Evolutionary conservation across 2,888 invertebrate species (phyloP), one percentile per base, ranked within the genome.

Genomic region (Cristatella mucedo): DNA sequence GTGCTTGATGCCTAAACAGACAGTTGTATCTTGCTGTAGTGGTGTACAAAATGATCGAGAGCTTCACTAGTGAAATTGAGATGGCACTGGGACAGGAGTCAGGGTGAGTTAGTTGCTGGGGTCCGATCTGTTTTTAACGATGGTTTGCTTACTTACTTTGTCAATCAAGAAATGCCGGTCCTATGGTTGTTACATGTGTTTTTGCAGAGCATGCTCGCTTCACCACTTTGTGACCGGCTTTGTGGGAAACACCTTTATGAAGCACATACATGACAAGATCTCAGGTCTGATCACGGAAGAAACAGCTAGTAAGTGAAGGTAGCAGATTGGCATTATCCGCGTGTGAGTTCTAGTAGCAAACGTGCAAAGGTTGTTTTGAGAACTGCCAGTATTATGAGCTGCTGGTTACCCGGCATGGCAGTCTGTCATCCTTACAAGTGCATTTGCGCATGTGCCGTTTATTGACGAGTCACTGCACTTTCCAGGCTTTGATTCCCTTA

Each of bases 171-270:
- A n/a, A n/a, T n/a, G n/a, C n/a, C n/a, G n/a, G n/a, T n/a, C n/a
- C n/a, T n/a, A n/a, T n/a, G n/a, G n/a, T n/a, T n/a, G n/a, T n/a
- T n/a, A n/a, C n/a, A n/a, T n/a, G n/a, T n/a, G n/a, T n/a, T n/a
- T 39, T 47, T 50, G 37, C 44, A 72, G 72, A 53, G 72, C 78
- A 32, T 82, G 82, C 57, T 78, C 79, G 2, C 70, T 89, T 41
- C 80, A 83, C 55, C 76, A 76, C 46, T 89, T 86, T 66, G 70
- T 91, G 41, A 76, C 78, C 33, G 80, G 84, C 61, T 84, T 86
- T 66, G 80, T 89, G 19, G 80, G 80, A 49, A 79, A 82, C 53
- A 80, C 80, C 5, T 91, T 85, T 68, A 36, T 73, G 50, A 29
- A 46, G 47, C 21, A 48, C 54, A n/a, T 41, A 49, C 33, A 52